Percentiles rank a stretch among this genome's conserved stretches.
Evolutionary conservation across 2,113 vertebrate species (phyloP).

Genomic region (Nibea albiflora): DNA sequence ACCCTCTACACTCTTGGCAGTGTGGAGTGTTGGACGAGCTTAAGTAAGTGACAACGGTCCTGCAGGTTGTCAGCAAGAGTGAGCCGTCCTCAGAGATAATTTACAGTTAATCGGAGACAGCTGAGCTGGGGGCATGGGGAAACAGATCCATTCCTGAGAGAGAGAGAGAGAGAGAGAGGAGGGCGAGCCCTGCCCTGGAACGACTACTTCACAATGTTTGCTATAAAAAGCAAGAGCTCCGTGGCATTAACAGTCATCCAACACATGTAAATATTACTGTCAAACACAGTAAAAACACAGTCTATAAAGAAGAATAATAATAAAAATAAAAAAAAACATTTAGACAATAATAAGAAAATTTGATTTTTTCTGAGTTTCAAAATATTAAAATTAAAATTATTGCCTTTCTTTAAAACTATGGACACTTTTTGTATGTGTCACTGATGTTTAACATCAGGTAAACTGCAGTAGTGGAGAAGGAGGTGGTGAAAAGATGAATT

Average conservation of each 20-base stretch:
- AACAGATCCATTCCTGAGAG: slow-evolving; percentile 15
- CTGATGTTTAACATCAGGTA: background rate
- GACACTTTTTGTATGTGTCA: too few species aligned
- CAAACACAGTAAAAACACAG: background rate
- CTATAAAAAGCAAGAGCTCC: slow-evolving; percentile 42
- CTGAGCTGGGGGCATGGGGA: slow-evolving; percentile 20
- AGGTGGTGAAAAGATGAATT: slow-evolving; percentile 53
- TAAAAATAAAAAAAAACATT: too few species aligned
- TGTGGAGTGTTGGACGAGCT: slow-evolving; percentile 40
- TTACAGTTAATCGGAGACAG: slow-evolving; percentile 48
- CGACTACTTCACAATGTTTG: slow-evolving; percentile 18
- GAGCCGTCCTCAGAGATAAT: slow-evolving; percentile 62
- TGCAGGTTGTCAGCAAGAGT: slow-evolving; percentile 58
- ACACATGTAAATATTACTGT: background rate
- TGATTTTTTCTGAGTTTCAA: background rate
- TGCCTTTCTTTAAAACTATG: background rate
- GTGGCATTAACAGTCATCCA: background rate
- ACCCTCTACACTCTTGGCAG: background rate
- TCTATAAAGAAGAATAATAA: background rate
- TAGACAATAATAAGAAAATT: too few species aligned
- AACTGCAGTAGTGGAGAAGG: background rate
- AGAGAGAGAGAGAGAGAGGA: background rate
- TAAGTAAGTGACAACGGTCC: slow-evolving; percentile 70
- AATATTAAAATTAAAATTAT: background rate
- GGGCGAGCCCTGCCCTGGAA: background rate